These are phyloP conservation scores for Enteromius treurensis DNA, from an alignment of 2,797 vertebrate genomes.

Conservation along the genomic window DNA sequence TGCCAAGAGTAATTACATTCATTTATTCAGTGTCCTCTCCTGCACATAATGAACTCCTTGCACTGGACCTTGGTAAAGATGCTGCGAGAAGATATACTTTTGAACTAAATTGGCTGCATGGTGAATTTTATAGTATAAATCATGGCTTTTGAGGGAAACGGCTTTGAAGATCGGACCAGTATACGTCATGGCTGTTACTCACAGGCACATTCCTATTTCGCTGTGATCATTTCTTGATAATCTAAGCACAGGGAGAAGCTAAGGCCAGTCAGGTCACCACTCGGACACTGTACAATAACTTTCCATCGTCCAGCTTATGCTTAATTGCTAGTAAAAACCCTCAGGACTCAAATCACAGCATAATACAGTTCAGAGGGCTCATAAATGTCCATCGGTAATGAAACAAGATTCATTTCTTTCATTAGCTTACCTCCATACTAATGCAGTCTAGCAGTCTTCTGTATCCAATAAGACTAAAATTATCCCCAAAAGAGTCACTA, in stretches of 20 bases:
- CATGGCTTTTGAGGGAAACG: not conserved
- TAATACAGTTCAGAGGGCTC: slow-evolving; percentile 26
- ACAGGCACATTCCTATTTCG: not conserved
- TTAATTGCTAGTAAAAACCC: slow-evolving; percentile 30
- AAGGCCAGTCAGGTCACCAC: not conserved
- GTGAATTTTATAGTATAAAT: not conserved
- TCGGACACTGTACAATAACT: not conserved
- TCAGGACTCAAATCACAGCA: slow-evolving; percentile 8
- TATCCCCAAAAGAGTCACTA: slow-evolving; percentile 35
- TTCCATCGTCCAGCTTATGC: slow-evolving; percentile 20
- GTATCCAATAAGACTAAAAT: slow-evolving; percentile 51
- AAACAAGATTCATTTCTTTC: slow-evolving; percentile 57
- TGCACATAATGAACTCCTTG: slow-evolving; percentile 29
- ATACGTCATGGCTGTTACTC: slow-evolving; percentile 2
- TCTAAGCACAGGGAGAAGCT: not conserved
- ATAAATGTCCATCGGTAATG: slow-evolving; percentile 54
- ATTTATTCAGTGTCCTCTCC: slow-evolving; percentile 8
- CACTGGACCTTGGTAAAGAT: slow-evolving; percentile 4
- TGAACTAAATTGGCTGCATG: not conserved
- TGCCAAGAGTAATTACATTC: slow-evolving; percentile 29
- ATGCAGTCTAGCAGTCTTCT: slow-evolving; percentile 48
- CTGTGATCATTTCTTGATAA: not conserved
- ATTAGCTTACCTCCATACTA: slow-evolving; percentile 56
- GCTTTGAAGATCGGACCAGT: not conserved
- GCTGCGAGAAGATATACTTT: not conserved